Evolutionary conservation across 2,797 vertebrate species (phyloP).

Genomic region (Epinephelus awoara): DNA sequence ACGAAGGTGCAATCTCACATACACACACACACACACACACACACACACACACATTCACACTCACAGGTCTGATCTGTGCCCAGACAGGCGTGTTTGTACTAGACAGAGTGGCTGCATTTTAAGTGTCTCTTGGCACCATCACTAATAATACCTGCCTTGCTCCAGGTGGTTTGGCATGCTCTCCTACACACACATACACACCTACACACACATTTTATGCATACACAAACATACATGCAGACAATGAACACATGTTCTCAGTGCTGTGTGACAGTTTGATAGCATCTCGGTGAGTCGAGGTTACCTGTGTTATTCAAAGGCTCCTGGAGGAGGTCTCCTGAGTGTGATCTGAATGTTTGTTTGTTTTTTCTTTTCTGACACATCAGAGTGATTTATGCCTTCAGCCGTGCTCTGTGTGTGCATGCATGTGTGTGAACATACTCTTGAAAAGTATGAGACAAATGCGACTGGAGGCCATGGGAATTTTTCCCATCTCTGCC

Average conservation of each 20-base stretch:
- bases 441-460: background rate
- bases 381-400: conserved; percentile 13
- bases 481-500: background rate
- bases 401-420: background rate
- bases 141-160: conserved; percentile 79
- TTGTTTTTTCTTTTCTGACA: conserved; percentile 22
- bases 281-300: background rate
- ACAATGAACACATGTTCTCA: background rate
- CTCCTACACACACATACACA: conserved; percentile 15
- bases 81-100: conserved; percentile 80
- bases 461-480: background rate
- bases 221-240: background rate
- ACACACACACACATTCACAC: conserved; percentile 19
- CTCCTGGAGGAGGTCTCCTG: no score
- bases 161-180: conserved; percentile 75
- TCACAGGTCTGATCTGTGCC: conserved; percentile 44
- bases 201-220: background rate
- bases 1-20: background rate
- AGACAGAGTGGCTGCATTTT: conserved; percentile 82
- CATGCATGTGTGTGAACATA: background rate
- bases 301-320: no score
- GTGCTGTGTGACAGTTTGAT: background rate
- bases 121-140: conserved; percentile 82
- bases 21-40: conserved; percentile 10
- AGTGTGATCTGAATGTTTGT: conserved; percentile 13